These are phyloP conservation scores for Pediacus dermestoides DNA, from an alignment of 2,888 invertebrate genomes.

Conservation along the genomic window DNA sequence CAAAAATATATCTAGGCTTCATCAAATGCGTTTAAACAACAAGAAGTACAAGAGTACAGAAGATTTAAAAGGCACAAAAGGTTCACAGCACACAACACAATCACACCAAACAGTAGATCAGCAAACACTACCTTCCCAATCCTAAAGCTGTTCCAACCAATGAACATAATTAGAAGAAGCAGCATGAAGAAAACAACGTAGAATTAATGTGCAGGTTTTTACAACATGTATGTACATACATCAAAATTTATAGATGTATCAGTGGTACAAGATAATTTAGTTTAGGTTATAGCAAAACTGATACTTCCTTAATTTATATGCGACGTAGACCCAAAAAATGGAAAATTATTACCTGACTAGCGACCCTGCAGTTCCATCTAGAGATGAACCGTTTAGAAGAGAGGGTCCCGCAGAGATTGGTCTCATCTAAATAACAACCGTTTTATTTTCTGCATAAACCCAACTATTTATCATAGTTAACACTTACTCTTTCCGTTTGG, in stretches of 20 bases:
- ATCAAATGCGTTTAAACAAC: conserved; percentile 25
- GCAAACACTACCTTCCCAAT: conserved; percentile 80
- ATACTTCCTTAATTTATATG: no score
- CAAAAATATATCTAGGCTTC: no score
- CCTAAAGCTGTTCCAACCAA: conserved; percentile 55
- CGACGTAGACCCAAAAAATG: no score
- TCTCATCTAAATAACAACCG: conserved; percentile 50
- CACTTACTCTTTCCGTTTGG: conserved; percentile 77
- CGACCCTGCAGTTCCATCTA: conserved; percentile 53
- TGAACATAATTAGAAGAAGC: conserved; percentile 27
- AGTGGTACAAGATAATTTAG: no score
- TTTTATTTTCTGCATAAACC: not conserved
- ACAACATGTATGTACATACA: not conserved
- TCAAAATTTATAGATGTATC: no score
- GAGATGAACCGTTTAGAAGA: conserved; percentile 53
- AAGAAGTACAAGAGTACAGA: conserved; percentile 51
- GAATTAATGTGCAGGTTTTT: conserved; percentile 8
- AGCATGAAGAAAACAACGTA: conserved; percentile 37
- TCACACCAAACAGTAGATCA: conserved; percentile 66
- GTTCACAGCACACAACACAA: conserved; percentile 64
- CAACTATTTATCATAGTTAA: not conserved
- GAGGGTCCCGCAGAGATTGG: conserved; percentile 58
- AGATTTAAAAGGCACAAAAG: conserved; percentile 63
- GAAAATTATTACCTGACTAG: conserved; percentile 58
- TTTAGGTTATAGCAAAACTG: no score